Base-by-base conservation (phyloP, 1,140 invertebrate species). In the Drosophila insularis region DNA sequence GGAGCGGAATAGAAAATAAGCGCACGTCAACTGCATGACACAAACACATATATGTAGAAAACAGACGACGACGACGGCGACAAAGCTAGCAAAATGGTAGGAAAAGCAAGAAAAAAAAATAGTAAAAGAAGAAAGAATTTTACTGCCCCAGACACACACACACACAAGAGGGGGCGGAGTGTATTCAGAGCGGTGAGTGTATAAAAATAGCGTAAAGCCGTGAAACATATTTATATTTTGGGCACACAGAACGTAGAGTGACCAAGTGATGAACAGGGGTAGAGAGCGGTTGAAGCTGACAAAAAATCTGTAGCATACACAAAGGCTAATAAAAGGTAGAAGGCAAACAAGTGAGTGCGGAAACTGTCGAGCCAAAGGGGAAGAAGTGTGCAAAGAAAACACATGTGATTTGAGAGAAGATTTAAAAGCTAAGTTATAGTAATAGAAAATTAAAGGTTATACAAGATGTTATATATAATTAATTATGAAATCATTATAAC, bases 1-100 rank as follows among this genome's bases (percentile, higher is more conserved):
- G 84, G 84, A 89, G 84, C 84, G 74, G 80, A 89, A 89, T 82
- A 80, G 84, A 89, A 89, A 89, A 89, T 89, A 89, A 89, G 84
- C 80, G 81, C 84, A 89, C 84, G 84, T 89, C 84, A 89, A 89
- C 80, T 89, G 84, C 84, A 89, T 80, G 81, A 78, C 80, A 89
- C 84, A 78, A 89, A 80, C 84, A 89, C 77, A 82, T 79, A 78
- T 50, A 50, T 50, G 43, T 50, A 17, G 58, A 78, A 81, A 87
- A 87, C 72, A 89, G 64, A 82, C 4, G 27, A 27, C 27, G 27
- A 21, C 84, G 70, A 82, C 70, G 75, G 43, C 81, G 78, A 81
- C 82, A 86, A 81, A 87, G 66, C 79, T 75, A 53, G 79, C 81
- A 86, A 84, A 85, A 67, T 46, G 43, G 54, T 40, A 35, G 13